Evolutionary conservation across 53 echinoderm and acorn worm genomes (phyloP).

Genomic region (Zoroaster sp.): DNA sequence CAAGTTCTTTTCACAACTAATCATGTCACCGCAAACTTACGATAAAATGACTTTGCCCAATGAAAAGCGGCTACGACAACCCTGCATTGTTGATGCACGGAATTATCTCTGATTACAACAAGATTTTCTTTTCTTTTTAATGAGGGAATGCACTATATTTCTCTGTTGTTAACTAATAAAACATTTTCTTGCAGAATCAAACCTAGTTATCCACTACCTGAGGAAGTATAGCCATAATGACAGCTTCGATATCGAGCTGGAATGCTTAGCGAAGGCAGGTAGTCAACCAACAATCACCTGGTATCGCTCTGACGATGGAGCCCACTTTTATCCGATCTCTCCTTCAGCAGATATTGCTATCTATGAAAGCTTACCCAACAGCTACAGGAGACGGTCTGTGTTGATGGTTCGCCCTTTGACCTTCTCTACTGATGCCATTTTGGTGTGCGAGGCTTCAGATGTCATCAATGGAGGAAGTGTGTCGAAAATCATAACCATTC

Average conservation of each 20-base stretch:
- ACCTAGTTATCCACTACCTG: slow-evolving; percentile 24
- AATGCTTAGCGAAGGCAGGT: slow-evolving; percentile 46
- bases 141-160: too few species aligned
- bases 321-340: slow-evolving; percentile 2
- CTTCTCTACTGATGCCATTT: not conserved
- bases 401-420: not conserved
- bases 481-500: slow-evolving; percentile 11
- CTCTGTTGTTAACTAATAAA: not conserved
- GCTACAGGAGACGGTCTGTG: slow-evolving; percentile 35
- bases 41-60: too few species aligned
- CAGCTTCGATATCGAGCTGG: slow-evolving; percentile 43
- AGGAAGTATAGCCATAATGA: slow-evolving; percentile 22
- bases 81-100: too few species aligned
- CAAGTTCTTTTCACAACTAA: not conserved
- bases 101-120: too few species aligned
- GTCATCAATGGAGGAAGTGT: not conserved
- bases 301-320: slow-evolving; percentile 33
- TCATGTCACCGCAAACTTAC: not conserved
- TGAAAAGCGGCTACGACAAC: too few species aligned
- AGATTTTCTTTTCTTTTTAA: too few species aligned
- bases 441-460: slow-evolving; percentile 28
- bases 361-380: slow-evolving; percentile 35
- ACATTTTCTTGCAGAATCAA: not conserved
- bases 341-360: slow-evolving; percentile 9
- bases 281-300: slow-evolving; percentile 7